Base-by-base conservation (phyloP, 2,888 invertebrate genomes). In the Drosophila seclusa region DNA sequence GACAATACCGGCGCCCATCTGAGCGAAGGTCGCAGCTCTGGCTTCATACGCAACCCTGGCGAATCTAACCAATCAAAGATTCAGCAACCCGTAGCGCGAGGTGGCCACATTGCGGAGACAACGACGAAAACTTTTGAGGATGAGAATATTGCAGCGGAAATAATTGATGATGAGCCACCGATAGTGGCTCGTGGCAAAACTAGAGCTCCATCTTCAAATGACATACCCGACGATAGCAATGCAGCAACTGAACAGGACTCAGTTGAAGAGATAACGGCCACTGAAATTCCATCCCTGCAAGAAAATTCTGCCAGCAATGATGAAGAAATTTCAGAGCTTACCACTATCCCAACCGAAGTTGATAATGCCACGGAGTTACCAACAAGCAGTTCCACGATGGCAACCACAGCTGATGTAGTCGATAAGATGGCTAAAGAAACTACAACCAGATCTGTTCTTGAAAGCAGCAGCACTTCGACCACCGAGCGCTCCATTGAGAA, bases 111-210 rank as follows among this genome's bases (percentile, higher is more conserved):
- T 29, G 31, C 68, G 21, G 73, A 75, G 16, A 70, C 68, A 31
- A 62, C 71, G 24, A 64, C 70, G 3, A 70, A 50, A 31, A 52
- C 59, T 16, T 50, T 68, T 40, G 87, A 89, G 57, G 87, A 82
- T 34, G 82, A 86, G 40, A 83, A 82, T 49, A 75, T 77, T 24
- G 83, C 82, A 0, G 82, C 83, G 0, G 87, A 89, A 45, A 69
- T 83, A 38, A 68, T 73, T 32, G 83, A 86, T 32, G 79, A 87
- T 32, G 83, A 79, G 7, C 69, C 38, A 2, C 45, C 64, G 13
- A 45, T 61, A 7, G 60, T 59, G 18, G 54, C 65, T 0, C 54
- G 69, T 5, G 77, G 76, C 21, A 68, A 68, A 24, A 83, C 81
- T 0, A 70, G 70, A 27, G 76, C 80, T 1, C 78, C 80, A 0